Evolutionary conservation across 2,797 vertebrate species (phyloP).

Genomic region (Enteromius argenteus): DNA sequence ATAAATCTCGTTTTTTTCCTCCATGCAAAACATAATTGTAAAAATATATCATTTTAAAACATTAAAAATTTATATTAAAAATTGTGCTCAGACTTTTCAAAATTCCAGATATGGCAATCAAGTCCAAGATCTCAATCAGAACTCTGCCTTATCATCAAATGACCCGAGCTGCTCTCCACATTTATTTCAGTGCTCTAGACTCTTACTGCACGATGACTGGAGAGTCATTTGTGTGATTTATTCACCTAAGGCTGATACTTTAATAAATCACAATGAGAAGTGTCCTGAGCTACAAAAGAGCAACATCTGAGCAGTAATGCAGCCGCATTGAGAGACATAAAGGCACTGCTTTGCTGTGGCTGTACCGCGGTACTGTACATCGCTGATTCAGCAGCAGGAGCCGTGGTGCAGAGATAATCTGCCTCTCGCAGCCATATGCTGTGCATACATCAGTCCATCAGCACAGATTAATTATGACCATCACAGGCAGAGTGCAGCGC

Average conservation of each 20-base stretch:
- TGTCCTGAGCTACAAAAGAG: constrained; percentile 5
- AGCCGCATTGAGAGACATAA: constrained; percentile 14
- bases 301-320: constrained; percentile 25
- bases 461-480: constrained; percentile 83
- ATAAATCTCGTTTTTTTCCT: too few relatives aligned
- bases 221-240: background rate
- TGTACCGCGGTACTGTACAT: constrained; percentile 22
- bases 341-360: constrained; percentile 14
- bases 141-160: background rate
- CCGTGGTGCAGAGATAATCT: constrained; percentile 74
- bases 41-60: background rate
- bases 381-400: constrained; percentile 56
- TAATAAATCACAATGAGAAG: background rate
- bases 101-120: background rate
- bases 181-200: too few relatives aligned
- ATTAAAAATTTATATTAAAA: background rate
- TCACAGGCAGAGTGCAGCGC: constrained; percentile 71
- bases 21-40: too few relatives aligned
- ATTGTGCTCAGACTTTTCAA: background rate
- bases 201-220: too few relatives aligned
- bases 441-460: constrained; percentile 72
- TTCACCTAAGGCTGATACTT: background rate
- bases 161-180: too few relatives aligned
- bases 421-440: constrained; percentile 71
- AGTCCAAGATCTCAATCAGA: background rate